Evolutionary conservation across 2,797 vertebrate genomes (phyloP).

Genomic region (Catamblyrhynchus diadema): DNA sequence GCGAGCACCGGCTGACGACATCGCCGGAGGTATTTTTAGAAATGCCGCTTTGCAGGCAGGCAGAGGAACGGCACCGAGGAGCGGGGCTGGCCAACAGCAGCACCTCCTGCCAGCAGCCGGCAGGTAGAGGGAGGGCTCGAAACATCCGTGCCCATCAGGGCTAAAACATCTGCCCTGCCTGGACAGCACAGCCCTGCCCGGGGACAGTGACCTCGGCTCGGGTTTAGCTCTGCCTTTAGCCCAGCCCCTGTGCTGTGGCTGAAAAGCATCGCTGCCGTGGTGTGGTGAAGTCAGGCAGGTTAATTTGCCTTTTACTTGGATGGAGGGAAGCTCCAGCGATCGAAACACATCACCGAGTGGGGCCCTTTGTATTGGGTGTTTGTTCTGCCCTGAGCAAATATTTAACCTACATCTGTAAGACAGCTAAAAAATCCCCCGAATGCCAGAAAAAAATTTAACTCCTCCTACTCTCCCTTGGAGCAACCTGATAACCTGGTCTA

Average conservation of each 20-base stretch:
- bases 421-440: background rate
- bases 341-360: background rate
- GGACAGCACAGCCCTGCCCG: rapidly evolving
- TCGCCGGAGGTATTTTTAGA: slow-evolving; percentile 30
- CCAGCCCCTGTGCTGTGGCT: background rate
- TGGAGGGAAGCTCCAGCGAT: background rate
- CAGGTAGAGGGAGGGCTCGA: background rate
- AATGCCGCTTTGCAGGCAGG: background rate
- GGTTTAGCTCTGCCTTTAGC: background rate
- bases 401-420: slow-evolving; percentile 29
- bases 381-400: slow-evolving; percentile 24
- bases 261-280: background rate
- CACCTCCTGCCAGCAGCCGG: background rate
- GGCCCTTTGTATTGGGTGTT: background rate
- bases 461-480: background rate
- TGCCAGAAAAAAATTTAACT: background rate
- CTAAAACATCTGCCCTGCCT: background rate
- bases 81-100: background rate
- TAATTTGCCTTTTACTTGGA: background rate
- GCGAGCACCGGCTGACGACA: background rate
- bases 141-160: rapidly evolving
- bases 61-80: background rate
- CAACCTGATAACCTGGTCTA: background rate
- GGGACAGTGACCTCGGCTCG: rapidly evolving
- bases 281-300: background rate